Evolutionary conservation across 2,113 vertebrate genomes (phyloP), one percentile per base, ranked within the genome.

Genomic region (Takifugu flavidus): DNA sequence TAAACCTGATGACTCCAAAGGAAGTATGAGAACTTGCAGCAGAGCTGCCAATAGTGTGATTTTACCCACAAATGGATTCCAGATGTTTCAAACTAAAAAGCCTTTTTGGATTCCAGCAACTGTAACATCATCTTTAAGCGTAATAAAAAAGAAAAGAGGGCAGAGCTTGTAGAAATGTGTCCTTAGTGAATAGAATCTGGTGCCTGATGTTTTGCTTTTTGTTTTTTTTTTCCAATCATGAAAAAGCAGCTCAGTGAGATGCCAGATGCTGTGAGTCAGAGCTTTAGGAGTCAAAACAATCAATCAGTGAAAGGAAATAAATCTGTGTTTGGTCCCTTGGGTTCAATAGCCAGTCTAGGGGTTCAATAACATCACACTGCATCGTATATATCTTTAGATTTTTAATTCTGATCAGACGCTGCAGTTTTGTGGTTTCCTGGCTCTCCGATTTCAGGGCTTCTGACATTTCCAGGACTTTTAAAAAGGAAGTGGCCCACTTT

Each of bases 61-160:
- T 70, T 56, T 54, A 25, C 71, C 86, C 85, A 77, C 81, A 89
- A 87, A 89, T 88, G 83, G 78, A 83, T 83, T 72, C 78, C 86
- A 88, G 84, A 87, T 87, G 85, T 84, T 82, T 54, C 43, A 46
- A 53, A 70, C 62, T 68, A 78, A 80, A 83, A 83, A 82, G 75
- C 74, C 54, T 60, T 82, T 82, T 73, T 78, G 79, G 75, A 84
- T 77, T 71, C 62, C 73, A 64, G 87, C 81, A 85, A 79, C 62
- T 78, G 66, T 80, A 85, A 80, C 74, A 77, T 67, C 45, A 64
- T 72, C 69, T 76, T 82, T 78, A 55, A 70, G 62, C 4, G 34
- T 58, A 20, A 54, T 49, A 44, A 27, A 3, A 54, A 52, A 12
- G 59, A 51, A n/a, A 44, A 43, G 67, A 47, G 29, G 53, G 15